These are phyloP conservation scores for Oasisia sp. DNA, from an alignment of 2,888 invertebrate genomes.

Conservation along the genomic window DNA sequence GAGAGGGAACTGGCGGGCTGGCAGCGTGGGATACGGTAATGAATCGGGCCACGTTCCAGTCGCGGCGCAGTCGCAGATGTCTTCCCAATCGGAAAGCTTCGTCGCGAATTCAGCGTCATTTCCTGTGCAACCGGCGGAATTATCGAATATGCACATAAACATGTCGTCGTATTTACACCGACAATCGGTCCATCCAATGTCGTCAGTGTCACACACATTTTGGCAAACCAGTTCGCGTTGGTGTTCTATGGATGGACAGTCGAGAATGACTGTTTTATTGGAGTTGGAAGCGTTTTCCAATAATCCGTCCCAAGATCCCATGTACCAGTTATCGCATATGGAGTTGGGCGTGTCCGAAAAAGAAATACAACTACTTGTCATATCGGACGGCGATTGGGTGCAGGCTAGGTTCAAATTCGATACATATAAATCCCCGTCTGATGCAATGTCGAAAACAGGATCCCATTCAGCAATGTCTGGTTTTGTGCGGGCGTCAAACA, in stretches of 20 bases:
- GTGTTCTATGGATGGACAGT: not conserved
- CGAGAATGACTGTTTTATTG: not conserved
- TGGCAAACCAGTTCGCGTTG: not conserved
- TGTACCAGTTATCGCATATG: not conserved
- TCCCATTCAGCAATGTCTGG: not conserved
- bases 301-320: not conserved
- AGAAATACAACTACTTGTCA: not conserved
- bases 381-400: not conserved
- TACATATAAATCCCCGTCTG: not conserved
- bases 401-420: not conserved
- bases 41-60: not conserved
- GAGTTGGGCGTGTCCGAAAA: not conserved
- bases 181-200: not conserved
- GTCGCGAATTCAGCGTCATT: not conserved
- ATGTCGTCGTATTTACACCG: not conserved
- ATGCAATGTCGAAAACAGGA: not conserved
- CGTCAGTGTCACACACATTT: not conserved
- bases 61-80: not conserved
- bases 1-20: not conserved
- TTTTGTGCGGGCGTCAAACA: not conserved
- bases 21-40: not conserved
- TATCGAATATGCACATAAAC: not conserved
- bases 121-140: not conserved
- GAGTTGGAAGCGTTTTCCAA: not conserved
- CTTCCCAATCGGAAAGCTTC: not conserved